Conservation (phyloP, 1,140 invertebrate genomes). For the Drosophila serrata region DNA sequence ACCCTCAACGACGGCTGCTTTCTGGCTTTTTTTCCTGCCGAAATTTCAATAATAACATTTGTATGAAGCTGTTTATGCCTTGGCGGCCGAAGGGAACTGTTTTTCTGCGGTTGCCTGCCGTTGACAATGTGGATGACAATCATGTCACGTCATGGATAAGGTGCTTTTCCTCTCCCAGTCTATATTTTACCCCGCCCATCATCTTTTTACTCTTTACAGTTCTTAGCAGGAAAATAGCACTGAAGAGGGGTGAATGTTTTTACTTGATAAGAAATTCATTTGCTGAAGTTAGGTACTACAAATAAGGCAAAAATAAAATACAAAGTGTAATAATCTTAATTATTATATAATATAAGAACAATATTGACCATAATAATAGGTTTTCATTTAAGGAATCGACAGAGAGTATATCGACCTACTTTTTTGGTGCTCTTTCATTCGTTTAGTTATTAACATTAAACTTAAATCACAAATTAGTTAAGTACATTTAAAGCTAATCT, state of each 20-base stretch:
- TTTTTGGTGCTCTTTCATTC: too few species aligned
- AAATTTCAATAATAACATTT: constrained; percentile 83
- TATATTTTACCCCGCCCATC: constrained; percentile 11
- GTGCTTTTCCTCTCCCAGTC: constrained; percentile 23
- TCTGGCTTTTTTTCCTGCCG: constrained; percentile 18
- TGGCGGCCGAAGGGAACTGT: constrained; percentile 29
- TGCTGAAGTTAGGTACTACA: not conserved
- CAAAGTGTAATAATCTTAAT: too few species aligned
- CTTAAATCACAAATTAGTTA: too few species aligned
- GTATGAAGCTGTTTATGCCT: constrained; percentile 79
- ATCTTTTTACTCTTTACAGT: not conserved
- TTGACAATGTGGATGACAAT: constrained; percentile 80
- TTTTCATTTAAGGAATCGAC: too few species aligned
- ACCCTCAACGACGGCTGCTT: constrained; percentile 5
- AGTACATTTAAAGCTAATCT: too few species aligned
- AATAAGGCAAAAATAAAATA: not conserved
- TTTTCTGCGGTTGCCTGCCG: constrained; percentile 58
- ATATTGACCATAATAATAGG: not conserved
- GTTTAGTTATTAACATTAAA: too few species aligned
- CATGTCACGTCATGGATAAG: constrained; percentile 70
- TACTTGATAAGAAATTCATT: not conserved
- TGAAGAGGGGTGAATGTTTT: not conserved
- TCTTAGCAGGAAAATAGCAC: not conserved
- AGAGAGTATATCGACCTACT: too few species aligned
- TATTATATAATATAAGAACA: not conserved